Base-by-base conservation (phyloP, 2,888 invertebrate genomes). In the Subacronicta megacephala region DNA sequence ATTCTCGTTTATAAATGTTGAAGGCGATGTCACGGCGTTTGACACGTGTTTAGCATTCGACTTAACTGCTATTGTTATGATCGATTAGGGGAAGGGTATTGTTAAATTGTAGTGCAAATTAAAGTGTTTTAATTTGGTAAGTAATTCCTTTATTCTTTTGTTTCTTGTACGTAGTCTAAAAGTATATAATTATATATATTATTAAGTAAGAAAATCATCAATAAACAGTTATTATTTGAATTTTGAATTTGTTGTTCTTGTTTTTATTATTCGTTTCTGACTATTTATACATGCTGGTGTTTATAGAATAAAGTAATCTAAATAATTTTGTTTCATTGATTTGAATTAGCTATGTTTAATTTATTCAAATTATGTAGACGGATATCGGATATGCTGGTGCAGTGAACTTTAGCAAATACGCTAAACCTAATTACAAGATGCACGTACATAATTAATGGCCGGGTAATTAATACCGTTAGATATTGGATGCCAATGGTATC, bases 31-130 rank as follows among this genome's bases (percentile, higher is more conserved):
- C 87, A 83, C 82, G 82, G 83, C 81, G 83, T 85, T 90, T 91
- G 93, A 93, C 93, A 91, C 93, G 92, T 92, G 93, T 91, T 93
- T 90, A 90, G 90, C 83, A 87, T 88, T 83, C 87, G 86, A 90
- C 88, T 91, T 89, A 88, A 89, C 82, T 85, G 80, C 88, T 77
- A 84, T 92, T 92, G 92, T 93, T 80, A 77, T 63, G 80, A 83
- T 82, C 81, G 83, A 84, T 88, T 86, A 85, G 88, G 92, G 90
- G 88, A 84, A 81, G 70, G 58, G 57, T 59, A 71, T 73, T 69
- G 72, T 69, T 71, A 73, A 75, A 77, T 72, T 70, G 59, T 67
- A 62, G 71, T 52, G 65, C 40, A 44, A 72, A 70, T 68, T 62
- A 52, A 68, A 77, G 52, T 55, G 49, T 65, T 59, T 72, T 52